These are phyloP conservation scores for Cepaea hortensis DNA, from an alignment of 2,888 invertebrate genomes.

Conservation along the genomic window DNA sequence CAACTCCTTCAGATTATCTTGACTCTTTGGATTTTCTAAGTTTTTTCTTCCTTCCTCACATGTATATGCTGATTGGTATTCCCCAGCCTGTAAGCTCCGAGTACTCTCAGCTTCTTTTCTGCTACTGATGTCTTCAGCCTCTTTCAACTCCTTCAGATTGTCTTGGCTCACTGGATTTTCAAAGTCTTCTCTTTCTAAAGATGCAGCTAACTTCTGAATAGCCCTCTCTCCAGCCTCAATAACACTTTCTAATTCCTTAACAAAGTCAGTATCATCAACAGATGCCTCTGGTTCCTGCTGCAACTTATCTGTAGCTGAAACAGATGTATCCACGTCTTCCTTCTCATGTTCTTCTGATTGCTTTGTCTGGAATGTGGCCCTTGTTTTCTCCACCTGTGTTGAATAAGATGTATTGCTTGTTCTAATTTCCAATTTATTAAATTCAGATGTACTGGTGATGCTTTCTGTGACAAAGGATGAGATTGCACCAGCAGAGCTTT, in stretches of 20 bases:
- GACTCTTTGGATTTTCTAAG: not conserved
- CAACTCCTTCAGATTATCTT: not conserved
- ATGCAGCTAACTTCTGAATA: not conserved
- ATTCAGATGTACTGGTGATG: not conserved
- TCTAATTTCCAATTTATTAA: not conserved
- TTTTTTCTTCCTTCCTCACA: not conserved
- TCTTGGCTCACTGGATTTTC: not conserved
- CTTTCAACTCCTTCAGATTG: not conserved
- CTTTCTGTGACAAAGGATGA: not conserved
- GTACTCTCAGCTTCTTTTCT: not conserved
- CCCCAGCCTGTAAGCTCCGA: not conserved
- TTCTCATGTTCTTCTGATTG: not conserved
- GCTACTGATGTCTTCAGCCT: not conserved
- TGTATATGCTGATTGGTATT: not conserved
- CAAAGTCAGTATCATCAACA: not conserved
- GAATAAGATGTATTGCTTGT: not conserved
- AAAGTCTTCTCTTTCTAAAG: not conserved
- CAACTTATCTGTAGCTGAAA: not conserved
- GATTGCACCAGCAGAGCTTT: not conserved
- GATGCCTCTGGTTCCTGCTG: not conserved
- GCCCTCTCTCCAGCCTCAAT: constrained; percentile 8
- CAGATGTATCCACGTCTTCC: not conserved
- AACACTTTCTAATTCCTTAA: not conserved
- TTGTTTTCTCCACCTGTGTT: no score
- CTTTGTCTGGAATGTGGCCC: not conserved